Evolutionary conservation across 1,140 invertebrate species (phyloP).

Genomic region (Drosophila lacteicornis): DNA sequence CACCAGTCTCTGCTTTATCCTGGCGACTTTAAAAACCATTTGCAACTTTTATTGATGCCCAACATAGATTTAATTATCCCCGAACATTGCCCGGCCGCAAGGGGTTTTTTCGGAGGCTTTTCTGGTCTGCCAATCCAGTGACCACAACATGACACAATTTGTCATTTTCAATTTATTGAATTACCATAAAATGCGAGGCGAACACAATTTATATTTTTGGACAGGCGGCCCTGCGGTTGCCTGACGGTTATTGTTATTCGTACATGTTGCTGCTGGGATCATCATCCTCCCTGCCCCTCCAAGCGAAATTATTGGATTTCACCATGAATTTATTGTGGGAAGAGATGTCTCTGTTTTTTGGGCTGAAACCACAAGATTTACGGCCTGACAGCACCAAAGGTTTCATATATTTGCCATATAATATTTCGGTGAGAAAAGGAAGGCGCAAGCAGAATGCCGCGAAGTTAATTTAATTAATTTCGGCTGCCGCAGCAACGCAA

Average conservation of each 20-base stretch:
- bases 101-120: background rate
- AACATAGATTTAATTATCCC: conserved; percentile 72
- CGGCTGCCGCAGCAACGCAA: conserved; percentile 26
- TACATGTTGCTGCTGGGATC: conserved; percentile 8
- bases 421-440: background rate
- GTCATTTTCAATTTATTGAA: conserved; percentile 84
- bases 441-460: background rate
- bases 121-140: conserved; percentile 49
- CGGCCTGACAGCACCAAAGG: conserved; percentile 36
- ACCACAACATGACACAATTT: conserved; percentile 82
- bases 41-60: conserved; percentile 75
- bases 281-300: background rate
- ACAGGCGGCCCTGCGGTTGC: conserved; percentile 58
- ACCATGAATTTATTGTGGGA: conserved; percentile 65
- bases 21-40: conserved; percentile 71
- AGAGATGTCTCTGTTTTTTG: conserved; percentile 37
- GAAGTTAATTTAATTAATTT: conserved; percentile 73
- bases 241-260: conserved; percentile 20
- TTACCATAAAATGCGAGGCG: conserved; percentile 75
- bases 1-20: background rate
- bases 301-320: conserved; percentile 49
- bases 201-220: conserved; percentile 75
- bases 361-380: conserved; percentile 55
- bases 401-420: conserved; percentile 15
- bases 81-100: conserved; percentile 7